Evolutionary conservation across 2,888 invertebrate genomes (phyloP).

Genomic region (Flabesymbios commensalis): DNA sequence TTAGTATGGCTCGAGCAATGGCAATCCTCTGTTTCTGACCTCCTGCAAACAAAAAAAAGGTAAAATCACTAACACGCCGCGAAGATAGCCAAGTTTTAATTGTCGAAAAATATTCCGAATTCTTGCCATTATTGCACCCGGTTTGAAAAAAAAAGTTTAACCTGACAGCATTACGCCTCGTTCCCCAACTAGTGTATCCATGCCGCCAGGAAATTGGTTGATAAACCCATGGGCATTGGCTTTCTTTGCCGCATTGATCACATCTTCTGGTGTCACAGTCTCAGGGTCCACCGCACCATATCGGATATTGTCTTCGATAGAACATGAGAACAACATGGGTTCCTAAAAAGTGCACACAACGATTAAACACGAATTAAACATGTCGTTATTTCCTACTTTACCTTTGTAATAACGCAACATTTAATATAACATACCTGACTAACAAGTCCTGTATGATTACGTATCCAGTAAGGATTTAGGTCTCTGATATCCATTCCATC

Average conservation of each 20-base stretch:
- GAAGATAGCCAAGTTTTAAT: not conserved
- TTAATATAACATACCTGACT: too few species aligned
- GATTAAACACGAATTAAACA: not conserved
- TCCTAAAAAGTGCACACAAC: slow-evolving; percentile 67
- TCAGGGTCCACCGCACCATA: slow-evolving; percentile 74
- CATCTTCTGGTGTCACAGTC: slow-evolving; percentile 65
- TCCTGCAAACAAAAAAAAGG: slow-evolving; percentile 42
- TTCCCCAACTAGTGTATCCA: slow-evolving; percentile 86
- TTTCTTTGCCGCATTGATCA: slow-evolving; percentile 73
- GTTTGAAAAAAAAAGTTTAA: too few species aligned
- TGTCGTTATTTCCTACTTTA: too few species aligned
- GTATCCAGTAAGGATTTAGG: slow-evolving; percentile 82
- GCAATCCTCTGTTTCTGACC: slow-evolving; percentile 93
- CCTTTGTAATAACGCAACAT: too few species aligned
- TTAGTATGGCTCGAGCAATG: slow-evolving; percentile 87
- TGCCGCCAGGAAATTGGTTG: slow-evolving; percentile 69
- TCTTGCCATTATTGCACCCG: not conserved
- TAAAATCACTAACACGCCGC: too few species aligned
- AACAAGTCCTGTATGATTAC: slow-evolving; percentile 85
- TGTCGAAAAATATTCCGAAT: not conserved
- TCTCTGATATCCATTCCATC: slow-evolving; percentile 78
- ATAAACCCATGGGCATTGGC: slow-evolving; percentile 87
- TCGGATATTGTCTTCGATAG: slow-evolving; percentile 75
- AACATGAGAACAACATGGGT: slow-evolving; percentile 87
- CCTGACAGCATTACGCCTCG: slow-evolving; percentile 87